phyloP scores from a whole-genome alignment of 92 coral and sea anemone genomes.

The Zoanthus sansibaricus region DNA sequence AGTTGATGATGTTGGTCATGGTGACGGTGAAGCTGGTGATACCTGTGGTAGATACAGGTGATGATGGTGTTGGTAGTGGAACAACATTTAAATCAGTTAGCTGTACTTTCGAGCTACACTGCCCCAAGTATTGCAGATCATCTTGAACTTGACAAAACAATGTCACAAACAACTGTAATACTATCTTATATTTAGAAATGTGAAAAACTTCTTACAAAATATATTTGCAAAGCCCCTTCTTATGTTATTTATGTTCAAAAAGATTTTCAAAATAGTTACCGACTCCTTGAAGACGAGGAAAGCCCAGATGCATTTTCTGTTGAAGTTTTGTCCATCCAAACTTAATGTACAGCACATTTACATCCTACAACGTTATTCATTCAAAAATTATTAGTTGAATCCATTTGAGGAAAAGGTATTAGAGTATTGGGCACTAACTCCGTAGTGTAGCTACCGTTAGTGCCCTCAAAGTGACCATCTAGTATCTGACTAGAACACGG shows the following conservation, averaged over 20 bases:
- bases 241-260: neutral
- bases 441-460: too few species aligned
- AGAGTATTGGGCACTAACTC: too few species aligned
- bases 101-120: neutral
- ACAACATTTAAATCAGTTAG: neutral
- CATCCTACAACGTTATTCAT: neutral
- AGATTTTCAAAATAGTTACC: neutral
- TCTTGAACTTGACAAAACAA: neutral
- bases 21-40: too few species aligned
- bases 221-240: too few species aligned
- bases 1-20: too few species aligned
- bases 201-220: neutral
- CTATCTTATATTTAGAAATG: neutral
- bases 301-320: constrained; percentile 30
- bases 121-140: neutral
- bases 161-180: neutral
- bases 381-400: too few species aligned
- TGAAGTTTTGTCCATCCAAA: constrained; percentile 29
- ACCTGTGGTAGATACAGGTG: too few species aligned
- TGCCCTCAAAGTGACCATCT: too few species aligned
- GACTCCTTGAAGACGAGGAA: constrained; percentile 13
- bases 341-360: neutral
- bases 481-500: too few species aligned
- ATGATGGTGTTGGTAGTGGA: neutral
- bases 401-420: too few species aligned